A percentile compares a stretch with the other conserved stretches of the same genome.
Evolutionary conservation across 2,888 invertebrate genomes (phyloP).

Genomic region (Caenorhabditis auriculariae): DNA sequence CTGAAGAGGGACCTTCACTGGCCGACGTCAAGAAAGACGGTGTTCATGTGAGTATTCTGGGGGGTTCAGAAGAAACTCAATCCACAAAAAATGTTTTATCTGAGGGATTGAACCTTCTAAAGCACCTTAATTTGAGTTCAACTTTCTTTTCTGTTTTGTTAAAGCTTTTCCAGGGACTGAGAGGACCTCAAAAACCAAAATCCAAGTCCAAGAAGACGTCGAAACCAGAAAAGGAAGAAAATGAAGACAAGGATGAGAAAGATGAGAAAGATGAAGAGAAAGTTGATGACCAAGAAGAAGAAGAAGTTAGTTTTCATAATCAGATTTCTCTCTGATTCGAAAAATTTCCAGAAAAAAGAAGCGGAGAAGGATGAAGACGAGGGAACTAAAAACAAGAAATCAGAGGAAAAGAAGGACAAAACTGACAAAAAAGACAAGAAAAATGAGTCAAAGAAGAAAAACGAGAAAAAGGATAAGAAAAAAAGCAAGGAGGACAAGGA

Average conservation of each 20-base stretch:
- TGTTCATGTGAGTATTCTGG: conserved; percentile 6
- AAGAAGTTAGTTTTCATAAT: too few relatives aligned
- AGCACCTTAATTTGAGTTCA: too few relatives aligned
- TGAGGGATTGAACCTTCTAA: too few relatives aligned
- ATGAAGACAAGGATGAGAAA: conserved; percentile 1
- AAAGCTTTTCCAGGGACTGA: conserved; percentile 3
- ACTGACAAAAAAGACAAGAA: conserved; percentile 5
- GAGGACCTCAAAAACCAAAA: conserved; percentile 4
- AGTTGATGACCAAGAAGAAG: conserved; percentile 1
- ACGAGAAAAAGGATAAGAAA: neutral
- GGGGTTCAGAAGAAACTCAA: neutral
- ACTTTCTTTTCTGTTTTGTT: neutral
- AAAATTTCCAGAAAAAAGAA: too few relatives aligned
- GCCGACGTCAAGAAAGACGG: conserved; percentile 12
- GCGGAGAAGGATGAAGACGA: too few relatives aligned
- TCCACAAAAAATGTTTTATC: neutral
- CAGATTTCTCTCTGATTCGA: too few relatives aligned
- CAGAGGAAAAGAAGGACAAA: neutral
- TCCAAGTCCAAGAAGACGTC: neutral
- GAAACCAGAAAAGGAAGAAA: neutral
- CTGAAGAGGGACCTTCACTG: too few relatives aligned
- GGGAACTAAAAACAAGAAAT: neutral
- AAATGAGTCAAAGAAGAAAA: neutral
- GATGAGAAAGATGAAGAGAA: conserved; percentile 1
- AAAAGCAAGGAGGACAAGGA: conserved; percentile 5